Base-by-base conservation (phyloP, 1,140 invertebrate species). In the Drosophila truncata region DNA sequence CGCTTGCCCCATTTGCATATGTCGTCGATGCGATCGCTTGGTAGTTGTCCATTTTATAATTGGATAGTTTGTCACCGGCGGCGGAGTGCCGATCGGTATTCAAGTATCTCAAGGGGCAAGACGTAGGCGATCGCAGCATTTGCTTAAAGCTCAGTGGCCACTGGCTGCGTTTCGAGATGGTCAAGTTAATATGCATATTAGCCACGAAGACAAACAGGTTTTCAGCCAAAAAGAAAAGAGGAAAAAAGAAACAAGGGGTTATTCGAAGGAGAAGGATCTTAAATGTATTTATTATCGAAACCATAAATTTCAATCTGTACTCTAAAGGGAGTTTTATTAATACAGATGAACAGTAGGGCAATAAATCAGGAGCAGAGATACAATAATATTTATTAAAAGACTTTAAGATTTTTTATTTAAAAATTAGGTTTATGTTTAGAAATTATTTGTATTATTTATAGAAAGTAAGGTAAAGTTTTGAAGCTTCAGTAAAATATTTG, bases 31-130 rank as follows among this genome's bases (percentile, higher is more conserved):
- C 52, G 62, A 70, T 86, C 72, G 69, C 60, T 49, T 61, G 33
- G 59, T 62, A 62, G 69, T 62, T 78, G 77, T 80, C 66, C 42
- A 13, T 60, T 77, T 73, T 81, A 84, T 90, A 88, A 90, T 88
- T 84, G 85, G 85, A 67, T 67, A 84, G 73, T 88, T 88, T 88
- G 85, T 88, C 64, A 83, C 78, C 35, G 63, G 63, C n/a, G 16
- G n/a, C 14, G 5, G 52, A 55, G 52, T 39, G 20, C 20, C 52
- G 52, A 54, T 5, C 11, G 7, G 20, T 10, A 47, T 6, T 14
- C 60, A 4, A 23, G 62, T 9, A 35, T 13, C n/a, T 20, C 1
- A 16, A 8, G 66, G 35, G 27, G 69, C 14, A 18, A 55, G 42
- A 54, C 25, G 73, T 77, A 33, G 54, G 74, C 52, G 72, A 63